Evolutionary conservation across 2,888 invertebrate genomes (phyloP).

Genomic region (Hydrotaea diabolus): DNA sequence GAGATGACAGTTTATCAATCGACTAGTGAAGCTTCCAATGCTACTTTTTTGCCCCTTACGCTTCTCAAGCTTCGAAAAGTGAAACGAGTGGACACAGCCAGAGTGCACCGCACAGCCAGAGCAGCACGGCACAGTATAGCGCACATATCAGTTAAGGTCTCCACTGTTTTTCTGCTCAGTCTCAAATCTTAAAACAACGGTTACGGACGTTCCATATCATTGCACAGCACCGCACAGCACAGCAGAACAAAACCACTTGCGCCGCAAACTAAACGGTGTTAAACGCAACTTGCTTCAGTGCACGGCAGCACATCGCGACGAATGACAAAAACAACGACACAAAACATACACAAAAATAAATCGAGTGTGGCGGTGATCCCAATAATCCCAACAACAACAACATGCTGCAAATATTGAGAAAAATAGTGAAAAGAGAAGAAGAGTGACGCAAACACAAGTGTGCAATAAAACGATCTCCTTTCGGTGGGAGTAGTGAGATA

Average conservation of each 20-base stretch:
- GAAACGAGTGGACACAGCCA: slow-evolving; percentile 16
- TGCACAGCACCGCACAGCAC: slow-evolving; percentile 44
- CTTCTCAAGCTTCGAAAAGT: slow-evolving; percentile 33
- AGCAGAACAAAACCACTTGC: slow-evolving; percentile 14
- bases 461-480: not conserved
- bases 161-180: slow-evolving; percentile 59
- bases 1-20: not conserved
- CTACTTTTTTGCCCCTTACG: slow-evolving; percentile 46
- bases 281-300: slow-evolving; percentile 12
- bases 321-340: not conserved
- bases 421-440: slow-evolving; percentile 7
- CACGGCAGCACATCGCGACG: not conserved
- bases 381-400: not conserved
- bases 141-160: slow-evolving; percentile 56
- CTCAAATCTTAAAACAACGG: slow-evolving; percentile 59
- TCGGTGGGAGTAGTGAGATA: not conserved
- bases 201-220: slow-evolving; percentile 55
- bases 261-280: slow-evolving; percentile 3
- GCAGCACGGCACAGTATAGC: not conserved
- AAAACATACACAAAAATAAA: slow-evolving; percentile 2
- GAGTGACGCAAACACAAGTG: not conserved
- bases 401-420: not conserved
- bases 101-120: no score
- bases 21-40: slow-evolving; percentile 52
- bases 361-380: not conserved